phyloP scores from a whole-genome alignment of 2,888 invertebrate species.

The Torymus aiolomorphi region DNA sequence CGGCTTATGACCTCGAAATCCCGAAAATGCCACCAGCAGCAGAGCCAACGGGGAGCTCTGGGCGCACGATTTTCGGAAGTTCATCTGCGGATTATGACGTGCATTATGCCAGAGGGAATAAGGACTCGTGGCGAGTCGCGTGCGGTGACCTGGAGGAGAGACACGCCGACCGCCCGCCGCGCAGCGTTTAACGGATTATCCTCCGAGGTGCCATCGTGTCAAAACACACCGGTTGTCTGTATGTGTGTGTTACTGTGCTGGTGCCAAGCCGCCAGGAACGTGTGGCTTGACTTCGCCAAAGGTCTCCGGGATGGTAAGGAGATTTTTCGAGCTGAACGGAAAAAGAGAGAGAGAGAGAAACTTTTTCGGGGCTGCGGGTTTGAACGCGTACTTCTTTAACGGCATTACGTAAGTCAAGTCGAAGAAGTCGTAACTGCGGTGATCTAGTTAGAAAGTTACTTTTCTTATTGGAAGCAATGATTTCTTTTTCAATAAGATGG shows the following conservation, averaged over 20 bases:
- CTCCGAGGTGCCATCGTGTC: conserved; percentile 71
- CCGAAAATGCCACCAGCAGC: conserved; percentile 50
- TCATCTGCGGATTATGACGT: neutral
- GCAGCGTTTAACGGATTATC: conserved; percentile 73
- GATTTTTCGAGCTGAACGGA: too few relatives aligned
- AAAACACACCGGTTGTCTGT: conserved; percentile 68
- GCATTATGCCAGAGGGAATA: neutral
- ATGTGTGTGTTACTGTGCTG: neutral
- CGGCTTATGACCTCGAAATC: conserved; percentile 13
- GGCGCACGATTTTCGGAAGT: conserved; percentile 55
- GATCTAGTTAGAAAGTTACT: too few relatives aligned
- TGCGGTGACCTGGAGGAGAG: neutral
- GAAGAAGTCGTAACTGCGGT: too few relatives aligned
- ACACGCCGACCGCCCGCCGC: conserved; percentile 65
- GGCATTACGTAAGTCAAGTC: too few relatives aligned
- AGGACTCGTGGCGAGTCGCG: conserved; percentile 16
- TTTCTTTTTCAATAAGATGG: too few relatives aligned
- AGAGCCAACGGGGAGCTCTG: conserved; percentile 29
- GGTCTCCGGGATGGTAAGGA: too few relatives aligned
- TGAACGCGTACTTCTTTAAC: too few relatives aligned
- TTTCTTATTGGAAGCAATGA: too few relatives aligned
- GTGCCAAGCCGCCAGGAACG: conserved; percentile 38
- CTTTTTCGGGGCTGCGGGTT: too few relatives aligned
- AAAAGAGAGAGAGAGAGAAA: too few relatives aligned
- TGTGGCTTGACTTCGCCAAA: conserved; percentile 68